phyloP scores from a whole-genome alignment of 1,140 invertebrate species.

The Caerostris darwini region DNA sequence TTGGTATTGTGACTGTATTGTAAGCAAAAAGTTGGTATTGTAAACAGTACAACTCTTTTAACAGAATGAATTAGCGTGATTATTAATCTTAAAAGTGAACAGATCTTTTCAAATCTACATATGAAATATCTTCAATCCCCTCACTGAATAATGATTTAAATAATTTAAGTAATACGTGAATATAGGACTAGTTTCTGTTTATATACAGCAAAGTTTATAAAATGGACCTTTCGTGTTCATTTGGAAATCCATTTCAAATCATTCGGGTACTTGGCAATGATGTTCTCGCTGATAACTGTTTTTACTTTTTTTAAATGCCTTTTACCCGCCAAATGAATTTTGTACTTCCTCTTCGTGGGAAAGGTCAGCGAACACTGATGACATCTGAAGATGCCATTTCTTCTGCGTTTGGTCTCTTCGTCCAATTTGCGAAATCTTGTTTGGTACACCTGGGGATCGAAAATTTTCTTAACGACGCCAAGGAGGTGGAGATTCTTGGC shows the following conservation, averaged over 20 bases:
- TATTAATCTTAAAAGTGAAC: too few species aligned
- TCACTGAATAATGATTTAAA: too few species aligned
- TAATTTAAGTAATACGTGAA: too few species aligned
- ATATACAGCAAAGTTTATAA: too few species aligned
- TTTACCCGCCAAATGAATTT: background rate
- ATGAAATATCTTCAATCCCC: too few species aligned
- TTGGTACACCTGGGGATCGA: background rate
- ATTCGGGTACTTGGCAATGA: background rate
- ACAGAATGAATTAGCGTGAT: too few species aligned
- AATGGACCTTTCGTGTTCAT: too few species aligned
- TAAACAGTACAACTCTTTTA: too few species aligned
- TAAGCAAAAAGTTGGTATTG: too few species aligned
- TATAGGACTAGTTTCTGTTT: too few species aligned
- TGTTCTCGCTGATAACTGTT: background rate
- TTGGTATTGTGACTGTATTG: too few species aligned
- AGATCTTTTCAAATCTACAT: too few species aligned
- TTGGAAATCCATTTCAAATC: background rate
- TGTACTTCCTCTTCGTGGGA: background rate
- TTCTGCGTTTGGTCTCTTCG: background rate
- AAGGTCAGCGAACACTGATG: background rate
- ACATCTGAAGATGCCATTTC: background rate
- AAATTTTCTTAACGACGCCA: background rate
- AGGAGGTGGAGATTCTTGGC: slow-evolving; percentile 9
- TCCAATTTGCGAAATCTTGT: background rate
- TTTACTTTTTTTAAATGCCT: background rate